Conservation (phyloP, 2,797 vertebrate species). For the Schizopygopsis malacanthus region DNA sequence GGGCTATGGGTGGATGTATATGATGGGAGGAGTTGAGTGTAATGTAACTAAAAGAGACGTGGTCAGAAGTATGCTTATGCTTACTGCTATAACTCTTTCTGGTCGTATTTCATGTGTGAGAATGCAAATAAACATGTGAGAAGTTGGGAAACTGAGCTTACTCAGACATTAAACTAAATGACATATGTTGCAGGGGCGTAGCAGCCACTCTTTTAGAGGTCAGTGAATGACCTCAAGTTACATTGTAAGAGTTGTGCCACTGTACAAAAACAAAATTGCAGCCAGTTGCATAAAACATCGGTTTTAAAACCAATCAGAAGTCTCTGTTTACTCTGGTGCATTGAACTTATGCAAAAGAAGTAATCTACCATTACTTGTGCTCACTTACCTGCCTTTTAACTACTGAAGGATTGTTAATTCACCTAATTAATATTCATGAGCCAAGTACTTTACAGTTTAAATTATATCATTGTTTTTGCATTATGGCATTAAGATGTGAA, state of each 20-base stretch:
- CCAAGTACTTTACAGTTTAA: background rate
- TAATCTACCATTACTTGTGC: background rate
- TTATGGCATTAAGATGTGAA: background rate
- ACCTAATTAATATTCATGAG: conserved; percentile 1
- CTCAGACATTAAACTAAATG: background rate
- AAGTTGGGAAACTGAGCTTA: background rate
- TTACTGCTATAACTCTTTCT: background rate
- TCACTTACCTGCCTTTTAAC: conserved; percentile 2
- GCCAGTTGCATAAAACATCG: background rate
- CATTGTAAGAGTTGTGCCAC: background rate
- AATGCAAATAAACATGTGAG: conserved; percentile 18
- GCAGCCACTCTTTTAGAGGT: background rate
- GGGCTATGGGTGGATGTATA: conserved; percentile 13
- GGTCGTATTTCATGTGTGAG: background rate
- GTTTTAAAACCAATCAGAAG: background rate
- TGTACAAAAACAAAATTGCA: background rate
- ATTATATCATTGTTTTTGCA: background rate
- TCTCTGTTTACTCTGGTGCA: background rate
- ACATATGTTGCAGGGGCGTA: background rate
- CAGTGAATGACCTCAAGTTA: background rate
- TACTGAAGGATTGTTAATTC: background rate
- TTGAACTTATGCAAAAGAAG: background rate
- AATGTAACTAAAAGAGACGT: conserved; percentile 8
- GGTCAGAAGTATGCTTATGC: conserved; percentile 1
- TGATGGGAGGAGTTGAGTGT: conserved; percentile 22